Conservation (phyloP, 2,888 invertebrate genomes). For the Cryptosula pallasiana region DNA sequence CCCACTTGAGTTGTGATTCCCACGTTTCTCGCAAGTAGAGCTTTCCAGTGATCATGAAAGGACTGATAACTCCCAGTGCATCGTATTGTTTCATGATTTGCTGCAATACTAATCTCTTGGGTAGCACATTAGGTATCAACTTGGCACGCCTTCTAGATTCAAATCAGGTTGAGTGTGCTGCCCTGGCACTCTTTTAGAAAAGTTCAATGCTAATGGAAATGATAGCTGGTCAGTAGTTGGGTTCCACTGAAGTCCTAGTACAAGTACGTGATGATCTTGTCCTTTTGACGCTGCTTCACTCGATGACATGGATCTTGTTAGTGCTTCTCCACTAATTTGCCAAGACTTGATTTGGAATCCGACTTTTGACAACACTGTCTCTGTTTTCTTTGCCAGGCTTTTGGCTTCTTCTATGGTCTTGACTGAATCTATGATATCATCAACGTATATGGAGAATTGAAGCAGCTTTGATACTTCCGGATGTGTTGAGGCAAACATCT, state of each 20-base stretch:
- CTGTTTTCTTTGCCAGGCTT: not conserved
- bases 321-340: slow-evolving; percentile 11
- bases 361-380: not conserved
- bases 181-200: not conserved
- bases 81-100: not conserved
- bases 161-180: not conserved
- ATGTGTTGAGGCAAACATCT: not conserved
- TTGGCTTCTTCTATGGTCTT: not conserved
- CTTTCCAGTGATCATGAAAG: not conserved
- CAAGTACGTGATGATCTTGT: not conserved
- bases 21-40: no score
- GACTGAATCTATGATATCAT: not conserved
- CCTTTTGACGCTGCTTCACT: not conserved
- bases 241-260: not conserved
- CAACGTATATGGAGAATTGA: not conserved
- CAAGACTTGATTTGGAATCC: slow-evolving; percentile 3
- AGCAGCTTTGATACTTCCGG: not conserved
- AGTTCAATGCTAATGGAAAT: not conserved
- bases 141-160: not conserved
- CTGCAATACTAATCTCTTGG: not conserved
- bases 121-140: no score
- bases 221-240: not conserved
- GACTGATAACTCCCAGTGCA: not conserved
- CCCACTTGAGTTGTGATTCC: not conserved
- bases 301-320: not conserved